phyloP scores from a whole-genome alignment of 2,113 vertebrate genomes.

The Phylloscopus trochiloides region DNA sequence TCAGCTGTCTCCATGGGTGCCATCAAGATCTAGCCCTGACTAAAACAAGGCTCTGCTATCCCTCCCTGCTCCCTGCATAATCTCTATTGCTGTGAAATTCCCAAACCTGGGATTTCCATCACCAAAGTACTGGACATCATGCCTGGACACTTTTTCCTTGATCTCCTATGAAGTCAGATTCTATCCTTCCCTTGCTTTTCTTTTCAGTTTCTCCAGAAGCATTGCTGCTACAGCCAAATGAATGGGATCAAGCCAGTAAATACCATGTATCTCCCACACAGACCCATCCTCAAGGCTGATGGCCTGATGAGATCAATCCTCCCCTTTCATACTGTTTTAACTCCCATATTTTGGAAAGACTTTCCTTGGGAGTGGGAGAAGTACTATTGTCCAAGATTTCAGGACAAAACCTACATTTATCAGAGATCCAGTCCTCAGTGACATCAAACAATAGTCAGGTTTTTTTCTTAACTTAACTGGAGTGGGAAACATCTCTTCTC shows the following conservation, averaged over 20 bases:
- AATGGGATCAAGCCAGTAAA: neutral
- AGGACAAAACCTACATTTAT: neutral
- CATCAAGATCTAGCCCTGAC: neutral
- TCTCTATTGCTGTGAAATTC: neutral
- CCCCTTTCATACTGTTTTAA: neutral
- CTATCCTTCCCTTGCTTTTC: neutral
- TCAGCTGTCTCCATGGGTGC: neutral
- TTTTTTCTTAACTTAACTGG: neutral
- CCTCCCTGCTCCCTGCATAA: neutral
- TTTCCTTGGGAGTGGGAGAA: neutral
- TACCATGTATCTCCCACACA: accelerated
- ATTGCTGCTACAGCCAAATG: neutral
- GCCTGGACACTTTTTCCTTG: neutral
- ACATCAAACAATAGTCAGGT: accelerated
- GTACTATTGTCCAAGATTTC: neutral
- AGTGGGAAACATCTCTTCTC: neutral
- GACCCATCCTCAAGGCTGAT: neutral
- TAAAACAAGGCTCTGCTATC: neutral
- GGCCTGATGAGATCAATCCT: neutral
- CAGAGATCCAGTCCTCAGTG: neutral
- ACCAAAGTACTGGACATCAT: neutral
- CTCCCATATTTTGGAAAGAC: neutral
- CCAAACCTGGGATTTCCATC: neutral
- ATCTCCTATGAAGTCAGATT: neutral
- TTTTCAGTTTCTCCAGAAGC: neutral